These are phyloP conservation scores for Enteromius trimaculatus DNA, from an alignment of 2,797 vertebrate species.

Conservation along the genomic window DNA sequence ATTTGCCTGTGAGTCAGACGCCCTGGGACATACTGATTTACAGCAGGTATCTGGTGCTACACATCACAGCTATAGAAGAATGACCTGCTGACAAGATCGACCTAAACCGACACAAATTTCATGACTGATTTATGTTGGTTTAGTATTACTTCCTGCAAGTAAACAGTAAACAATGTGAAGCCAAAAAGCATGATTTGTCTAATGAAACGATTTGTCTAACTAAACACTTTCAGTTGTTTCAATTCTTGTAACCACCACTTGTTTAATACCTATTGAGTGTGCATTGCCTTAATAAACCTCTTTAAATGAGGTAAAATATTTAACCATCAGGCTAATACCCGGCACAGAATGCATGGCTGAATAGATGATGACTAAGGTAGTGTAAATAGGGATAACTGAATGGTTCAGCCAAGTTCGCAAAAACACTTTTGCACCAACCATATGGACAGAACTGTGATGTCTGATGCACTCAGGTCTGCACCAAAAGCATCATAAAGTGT, in stretches of 20 bases:
- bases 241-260: not conserved
- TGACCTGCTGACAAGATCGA: not conserved
- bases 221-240: not conserved
- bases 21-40: not conserved
- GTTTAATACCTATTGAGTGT: not conserved
- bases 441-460: not conserved
- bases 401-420: not conserved
- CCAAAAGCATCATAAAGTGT: constrained; percentile 3
- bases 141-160: not conserved
- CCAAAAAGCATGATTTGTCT: not conserved
- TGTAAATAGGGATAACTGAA: not conserved
- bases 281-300: not conserved
- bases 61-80: not conserved
- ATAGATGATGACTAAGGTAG: not conserved
- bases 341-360: not conserved
- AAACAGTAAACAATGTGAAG: not conserved
- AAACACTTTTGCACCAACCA: not conserved
- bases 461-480: not conserved
- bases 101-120: not conserved
- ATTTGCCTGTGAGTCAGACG: not conserved
- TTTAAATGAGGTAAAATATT: not conserved
- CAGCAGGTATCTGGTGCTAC: not conserved
- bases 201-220: not conserved
- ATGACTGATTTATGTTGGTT: not conserved
- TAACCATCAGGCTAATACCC: not conserved